Evolutionary conservation across 1,140 invertebrate genomes (phyloP).

Genomic region (Leptinotarsa undecemlineata): DNA sequence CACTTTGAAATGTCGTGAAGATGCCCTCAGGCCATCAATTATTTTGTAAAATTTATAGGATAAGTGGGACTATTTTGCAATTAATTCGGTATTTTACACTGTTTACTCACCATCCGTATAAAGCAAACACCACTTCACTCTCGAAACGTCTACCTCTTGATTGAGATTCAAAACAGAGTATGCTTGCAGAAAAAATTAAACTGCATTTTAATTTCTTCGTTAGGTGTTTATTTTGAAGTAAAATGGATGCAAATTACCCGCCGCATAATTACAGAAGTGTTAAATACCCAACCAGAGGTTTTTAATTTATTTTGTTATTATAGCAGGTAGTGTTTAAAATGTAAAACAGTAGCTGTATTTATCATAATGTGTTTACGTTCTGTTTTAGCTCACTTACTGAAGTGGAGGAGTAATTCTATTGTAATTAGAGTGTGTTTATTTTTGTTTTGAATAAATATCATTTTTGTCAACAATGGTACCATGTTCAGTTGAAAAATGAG

Average conservation of each 20-base stretch:
- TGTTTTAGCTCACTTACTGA: not conserved
- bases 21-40: not conserved
- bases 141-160: not conserved
- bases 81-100: not conserved
- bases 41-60: not conserved
- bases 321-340: constrained; percentile 3
- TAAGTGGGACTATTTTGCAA: constrained; percentile 1
- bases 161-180: not conserved
- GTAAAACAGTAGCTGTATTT: constrained; percentile 1
- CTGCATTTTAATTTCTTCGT: not conserved
- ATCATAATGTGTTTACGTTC: constrained; percentile 1
- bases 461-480: not conserved
- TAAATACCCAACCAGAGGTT: not conserved
- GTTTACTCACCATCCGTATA: constrained; percentile 4
- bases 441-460: not conserved
- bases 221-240: constrained; percentile 1
- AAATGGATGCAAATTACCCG: not conserved
- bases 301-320: constrained; percentile 6
- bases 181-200: not conserved
- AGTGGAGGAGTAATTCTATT: not conserved
- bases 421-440: not conserved
- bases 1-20: not conserved
- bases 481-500: not conserved
- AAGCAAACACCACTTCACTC: constrained; percentile 7
- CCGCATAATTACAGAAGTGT: constrained; percentile 1